Evolutionary conservation across 2,888 invertebrate genomes (phyloP).

Genomic region (Geophilus truncorum): DNA sequence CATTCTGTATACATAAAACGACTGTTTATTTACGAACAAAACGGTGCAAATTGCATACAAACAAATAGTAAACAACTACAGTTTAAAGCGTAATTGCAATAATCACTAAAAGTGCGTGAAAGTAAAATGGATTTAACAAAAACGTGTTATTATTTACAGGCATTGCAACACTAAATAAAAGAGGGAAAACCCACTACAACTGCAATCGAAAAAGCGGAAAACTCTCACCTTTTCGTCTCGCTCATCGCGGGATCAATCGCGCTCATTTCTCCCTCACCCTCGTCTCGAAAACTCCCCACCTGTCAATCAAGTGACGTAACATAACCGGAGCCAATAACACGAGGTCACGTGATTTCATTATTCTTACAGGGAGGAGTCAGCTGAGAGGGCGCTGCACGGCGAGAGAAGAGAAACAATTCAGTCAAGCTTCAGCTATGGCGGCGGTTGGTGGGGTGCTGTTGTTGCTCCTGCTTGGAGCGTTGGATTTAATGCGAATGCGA

Average conservation of each 20-base stretch:
- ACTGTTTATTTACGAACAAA: too few relatives aligned
- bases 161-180: neutral
- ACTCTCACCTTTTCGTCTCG: neutral
- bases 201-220: neutral
- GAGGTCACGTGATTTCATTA: neutral
- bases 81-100: too few relatives aligned
- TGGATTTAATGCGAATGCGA: constrained; percentile 12
- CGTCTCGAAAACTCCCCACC: neutral
- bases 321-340: neutral
- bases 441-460: constrained; percentile 8
- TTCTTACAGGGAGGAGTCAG: neutral
- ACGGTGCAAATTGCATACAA: too few relatives aligned
- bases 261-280: neutral
- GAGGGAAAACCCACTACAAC: neutral
- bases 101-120: too few relatives aligned
- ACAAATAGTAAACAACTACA: too few relatives aligned
- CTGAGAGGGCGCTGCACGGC: neutral
- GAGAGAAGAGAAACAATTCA: neutral
- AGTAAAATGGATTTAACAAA: neutral
- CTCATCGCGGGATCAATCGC: constrained; percentile 4
- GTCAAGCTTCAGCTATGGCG: constrained; percentile 14
- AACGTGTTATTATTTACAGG: neutral
- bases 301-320: neutral
- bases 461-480: neutral
- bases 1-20: too few relatives aligned